Conservation (phyloP, 2,888 invertebrate genomes). For the Xanthia togata region DNA sequence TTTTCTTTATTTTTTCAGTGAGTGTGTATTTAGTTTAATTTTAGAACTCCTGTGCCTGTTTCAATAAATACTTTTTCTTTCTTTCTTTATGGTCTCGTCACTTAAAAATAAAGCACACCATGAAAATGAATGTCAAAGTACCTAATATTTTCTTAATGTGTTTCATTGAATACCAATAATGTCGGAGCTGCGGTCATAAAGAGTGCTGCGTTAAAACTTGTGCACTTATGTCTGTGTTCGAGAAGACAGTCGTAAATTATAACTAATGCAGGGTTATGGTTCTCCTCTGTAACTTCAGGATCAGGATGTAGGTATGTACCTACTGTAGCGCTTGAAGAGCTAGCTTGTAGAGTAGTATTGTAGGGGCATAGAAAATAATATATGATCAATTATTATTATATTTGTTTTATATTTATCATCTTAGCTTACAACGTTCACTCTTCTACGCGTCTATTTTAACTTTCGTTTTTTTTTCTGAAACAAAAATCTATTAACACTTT, state of each 20-base stretch:
- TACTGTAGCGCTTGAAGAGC: not conserved
- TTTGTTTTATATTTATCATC: too few species aligned
- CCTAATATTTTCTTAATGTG: slow-evolving; percentile 63
- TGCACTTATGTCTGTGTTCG: slow-evolving; percentile 72
- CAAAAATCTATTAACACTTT: too few species aligned
- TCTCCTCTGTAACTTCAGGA: slow-evolving; percentile 26
- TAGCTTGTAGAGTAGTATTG: too few species aligned
- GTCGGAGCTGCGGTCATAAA: slow-evolving; percentile 75
- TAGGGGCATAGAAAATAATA: too few species aligned
- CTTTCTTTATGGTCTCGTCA: not conserved
- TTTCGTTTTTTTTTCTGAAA: too few species aligned
- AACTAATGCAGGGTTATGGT: slow-evolving; percentile 68
- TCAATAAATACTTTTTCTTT: too few species aligned
- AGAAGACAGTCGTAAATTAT: slow-evolving; percentile 75
- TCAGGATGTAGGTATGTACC: slow-evolving; percentile 9
- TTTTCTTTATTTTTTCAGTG: too few species aligned
- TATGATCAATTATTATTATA: too few species aligned
- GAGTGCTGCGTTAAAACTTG: slow-evolving; percentile 77
- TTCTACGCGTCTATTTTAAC: too few species aligned
- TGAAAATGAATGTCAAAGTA: slow-evolving; percentile 49
- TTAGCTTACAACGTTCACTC: too few species aligned
- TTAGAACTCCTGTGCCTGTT: too few species aligned
- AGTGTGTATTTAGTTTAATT: too few species aligned
- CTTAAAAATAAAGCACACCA: slow-evolving; percentile 34
- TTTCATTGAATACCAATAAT: slow-evolving; percentile 74